phyloP scores from a whole-genome alignment of 2,113 vertebrate species.

The Xerus inauris region DNA sequence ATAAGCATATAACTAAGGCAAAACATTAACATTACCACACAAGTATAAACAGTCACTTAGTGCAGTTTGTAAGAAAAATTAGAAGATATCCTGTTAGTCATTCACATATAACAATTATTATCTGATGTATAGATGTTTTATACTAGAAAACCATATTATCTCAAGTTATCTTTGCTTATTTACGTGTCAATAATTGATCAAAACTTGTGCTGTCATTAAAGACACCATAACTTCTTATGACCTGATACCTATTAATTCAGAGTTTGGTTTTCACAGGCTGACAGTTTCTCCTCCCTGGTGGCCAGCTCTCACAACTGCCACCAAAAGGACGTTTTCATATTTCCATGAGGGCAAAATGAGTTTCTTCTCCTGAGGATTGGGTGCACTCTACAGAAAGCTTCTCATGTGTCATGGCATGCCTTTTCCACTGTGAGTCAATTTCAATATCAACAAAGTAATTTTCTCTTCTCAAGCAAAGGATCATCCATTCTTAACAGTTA shows the following conservation, averaged over 20 bases:
- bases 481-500: background rate
- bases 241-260: slow-evolving; percentile 37
- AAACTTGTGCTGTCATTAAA: slow-evolving; percentile 52
- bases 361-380: background rate
- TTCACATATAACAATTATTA: background rate
- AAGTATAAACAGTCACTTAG: background rate
- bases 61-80: background rate
- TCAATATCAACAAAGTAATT: slow-evolving; percentile 40
- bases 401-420: background rate
- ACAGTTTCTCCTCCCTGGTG: background rate
- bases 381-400: background rate
- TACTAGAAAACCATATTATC: background rate
- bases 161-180: slow-evolving; percentile 33
- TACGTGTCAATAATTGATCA: slow-evolving; percentile 24
- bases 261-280: slow-evolving; percentile 9
- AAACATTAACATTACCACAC: background rate
- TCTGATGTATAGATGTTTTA: background rate
- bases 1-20: slow-evolving; percentile 36
- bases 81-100: background rate
- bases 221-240: slow-evolving; percentile 14
- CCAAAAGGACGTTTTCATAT: slow-evolving; percentile 14
- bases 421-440: slow-evolving; percentile 1
- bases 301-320: background rate
- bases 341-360: slow-evolving; percentile 59
- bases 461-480: slow-evolving; percentile 44